Conservation (phyloP, 1,140 invertebrate genomes). For the Chrysopa pallens region DNA sequence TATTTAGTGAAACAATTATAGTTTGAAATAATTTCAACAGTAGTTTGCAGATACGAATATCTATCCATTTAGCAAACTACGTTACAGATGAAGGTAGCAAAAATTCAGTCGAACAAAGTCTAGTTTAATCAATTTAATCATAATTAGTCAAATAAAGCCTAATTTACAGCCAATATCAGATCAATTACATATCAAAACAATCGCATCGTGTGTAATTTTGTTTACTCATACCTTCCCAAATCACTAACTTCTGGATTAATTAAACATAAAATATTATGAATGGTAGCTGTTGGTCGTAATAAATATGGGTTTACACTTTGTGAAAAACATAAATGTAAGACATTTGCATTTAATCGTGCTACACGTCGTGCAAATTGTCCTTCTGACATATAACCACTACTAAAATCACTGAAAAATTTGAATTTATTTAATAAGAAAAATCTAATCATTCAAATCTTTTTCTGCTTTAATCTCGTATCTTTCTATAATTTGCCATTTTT, state of each 20-base stretch:
- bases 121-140: too few relatives aligned
- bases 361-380: constrained; percentile 56
- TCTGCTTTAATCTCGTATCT: too few relatives aligned
- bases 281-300: constrained; percentile 46
- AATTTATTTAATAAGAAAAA: neutral
- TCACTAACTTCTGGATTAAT: constrained; percentile 43
- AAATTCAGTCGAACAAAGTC: too few relatives aligned
- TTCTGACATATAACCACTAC: constrained; percentile 39
- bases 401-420: constrained; percentile 46
- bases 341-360: constrained; percentile 60
- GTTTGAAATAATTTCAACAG: too few relatives aligned
- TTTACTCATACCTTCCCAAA: constrained; percentile 48
- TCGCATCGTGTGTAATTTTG: too few relatives aligned
- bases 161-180: constrained; percentile 16
- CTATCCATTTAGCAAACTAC: too few relatives aligned
- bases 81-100: too few relatives aligned
- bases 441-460: too few relatives aligned
- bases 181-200: too few relatives aligned
- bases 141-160: constrained; percentile 17
- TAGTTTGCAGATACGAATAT: too few relatives aligned
- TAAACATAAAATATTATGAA: constrained; percentile 55
- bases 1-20: too few relatives aligned
- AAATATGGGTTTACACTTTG: constrained; percentile 47
- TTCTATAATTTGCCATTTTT: too few relatives aligned
- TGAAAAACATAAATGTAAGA: constrained; percentile 62